Evolutionary conservation across 2,888 invertebrate species (phyloP), one percentile per base, ranked within the genome.

Genomic region (Diarsia rubi): DNA sequence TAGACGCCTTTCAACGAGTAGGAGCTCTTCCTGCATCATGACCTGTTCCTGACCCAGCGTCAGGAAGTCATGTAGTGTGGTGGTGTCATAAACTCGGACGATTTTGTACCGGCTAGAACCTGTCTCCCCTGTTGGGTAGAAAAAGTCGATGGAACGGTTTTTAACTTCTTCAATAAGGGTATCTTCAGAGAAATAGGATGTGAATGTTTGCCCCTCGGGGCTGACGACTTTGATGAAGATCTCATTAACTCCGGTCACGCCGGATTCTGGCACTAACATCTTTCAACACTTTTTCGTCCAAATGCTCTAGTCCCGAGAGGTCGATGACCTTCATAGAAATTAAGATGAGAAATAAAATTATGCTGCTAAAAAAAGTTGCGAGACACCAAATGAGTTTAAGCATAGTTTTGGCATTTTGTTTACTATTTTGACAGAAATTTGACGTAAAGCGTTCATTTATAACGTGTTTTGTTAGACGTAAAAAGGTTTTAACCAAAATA

Each of bases 91-190:
- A 0, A 96, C 96, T 9, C 96, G 82, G 0, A 96, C 94, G 8
- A 96, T 91, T 73, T 96, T 96, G 80, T 91, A 96, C 1, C 96
- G 88, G 27, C 93, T 90, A 0, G 94, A 85, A 0, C 95, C 94
- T 0, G 92, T 89, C 63, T 95, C 95, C 2, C 95, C 95, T n/a
- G 87, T 92, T 0, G 96, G 95, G 77, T 95, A 96, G 87, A 96
- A 96, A 89, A 81, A 94, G 24, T 95, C 94, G 14, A 95, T 89
- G 0, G 95, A 94, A 0, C 94, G 89, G 59, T 94, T 95, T 70
- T 96, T 96, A 0, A 96, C 92, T 76, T 96, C 95, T 69, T 96
- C 96, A 5, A 96, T 91, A 0, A 95, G 89, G 0, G 95, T 94
- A 19, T 96, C 95, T 82, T 94, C 95, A 0, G 93, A 24, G 74